Evolutionary conservation across 2,113 vertebrate species (phyloP).

Genomic region (pig (Sus scrofa)): DNA sequence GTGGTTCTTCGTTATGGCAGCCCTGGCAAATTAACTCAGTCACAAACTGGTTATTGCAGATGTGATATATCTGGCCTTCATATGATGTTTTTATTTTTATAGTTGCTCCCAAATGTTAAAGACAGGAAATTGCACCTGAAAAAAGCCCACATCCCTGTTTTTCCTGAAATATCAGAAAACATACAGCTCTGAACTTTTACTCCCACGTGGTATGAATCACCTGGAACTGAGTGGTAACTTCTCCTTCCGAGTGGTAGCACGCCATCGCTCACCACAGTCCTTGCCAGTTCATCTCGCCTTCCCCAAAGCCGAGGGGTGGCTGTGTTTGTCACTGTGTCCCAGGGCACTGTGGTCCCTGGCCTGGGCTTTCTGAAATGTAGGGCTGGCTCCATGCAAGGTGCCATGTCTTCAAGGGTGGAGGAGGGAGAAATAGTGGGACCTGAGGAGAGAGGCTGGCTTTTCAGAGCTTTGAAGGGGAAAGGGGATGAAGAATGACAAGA

Average conservation of each 20-base stretch:
- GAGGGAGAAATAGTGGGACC: not conserved
- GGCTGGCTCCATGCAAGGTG: not conserved
- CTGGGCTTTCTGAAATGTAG: not conserved
- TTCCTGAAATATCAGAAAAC: not conserved
- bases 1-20: not conserved
- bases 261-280: not conserved
- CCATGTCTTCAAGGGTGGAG: not conserved
- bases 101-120: not conserved
- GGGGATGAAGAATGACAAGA: not conserved
- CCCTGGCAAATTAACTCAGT: not conserved
- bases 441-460: not conserved
- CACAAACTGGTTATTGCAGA: not conserved
- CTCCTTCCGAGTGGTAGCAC: not conserved
- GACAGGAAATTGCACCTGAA: not conserved
- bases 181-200: not conserved
- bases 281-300: not conserved
- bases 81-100: not conserved
- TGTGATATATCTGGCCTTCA: not conserved
- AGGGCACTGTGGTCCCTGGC: not conserved
- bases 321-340: not conserved
- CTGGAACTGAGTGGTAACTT: not conserved
- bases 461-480: not conserved
- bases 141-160: not conserved
- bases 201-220: not conserved
- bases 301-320: not conserved